phyloP scores from a whole-genome alignment of 2,888 invertebrate genomes.

The Entomobrya multifasciata region DNA sequence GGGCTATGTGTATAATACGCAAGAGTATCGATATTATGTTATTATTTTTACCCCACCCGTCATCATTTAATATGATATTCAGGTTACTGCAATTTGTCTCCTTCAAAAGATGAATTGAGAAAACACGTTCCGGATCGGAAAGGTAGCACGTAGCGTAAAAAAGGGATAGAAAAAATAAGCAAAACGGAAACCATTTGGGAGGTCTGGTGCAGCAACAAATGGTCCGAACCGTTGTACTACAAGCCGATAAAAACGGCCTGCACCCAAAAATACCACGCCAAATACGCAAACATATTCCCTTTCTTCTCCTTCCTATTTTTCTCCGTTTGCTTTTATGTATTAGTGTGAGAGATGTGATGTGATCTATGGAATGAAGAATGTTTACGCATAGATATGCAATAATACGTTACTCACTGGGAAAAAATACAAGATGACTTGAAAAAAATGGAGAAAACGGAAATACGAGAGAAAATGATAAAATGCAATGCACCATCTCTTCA shows the following conservation, averaged over 20 bases:
- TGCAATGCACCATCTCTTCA: conserved; percentile 49
- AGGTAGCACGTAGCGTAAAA: not conserved
- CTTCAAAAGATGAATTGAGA: conserved; percentile 15
- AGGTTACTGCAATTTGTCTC: conserved; percentile 67
- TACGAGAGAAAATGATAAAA: conserved; percentile 51
- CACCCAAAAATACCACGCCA: too few relatives aligned
- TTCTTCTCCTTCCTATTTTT: not conserved
- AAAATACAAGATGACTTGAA: too few relatives aligned
- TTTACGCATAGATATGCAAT: conserved; percentile 68
- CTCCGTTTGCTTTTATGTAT: too few relatives aligned
- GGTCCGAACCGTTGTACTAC: conserved; percentile 41
- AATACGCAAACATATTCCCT: too few relatives aligned
- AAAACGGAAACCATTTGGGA: conserved; percentile 61
- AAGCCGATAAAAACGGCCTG: conserved; percentile 2
- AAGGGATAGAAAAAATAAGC: not conserved
- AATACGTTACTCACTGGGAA: conserved; percentile 30
- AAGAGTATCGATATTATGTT: not conserved
- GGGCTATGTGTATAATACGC: too few relatives aligned
- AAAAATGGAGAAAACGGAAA: too few relatives aligned
- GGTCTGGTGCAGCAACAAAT: conserved; percentile 68
- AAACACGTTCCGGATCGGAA: not conserved
- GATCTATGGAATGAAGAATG: conserved; percentile 33
- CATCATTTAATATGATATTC: conserved; percentile 51
- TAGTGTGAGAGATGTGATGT: too few relatives aligned
- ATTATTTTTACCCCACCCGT: not conserved